Percentiles rank a stretch among this genome's conserved stretches.
phyloP scores from a whole-genome alignment of 1,140 invertebrate genomes.

The Hesperophylax magnus region DNA sequence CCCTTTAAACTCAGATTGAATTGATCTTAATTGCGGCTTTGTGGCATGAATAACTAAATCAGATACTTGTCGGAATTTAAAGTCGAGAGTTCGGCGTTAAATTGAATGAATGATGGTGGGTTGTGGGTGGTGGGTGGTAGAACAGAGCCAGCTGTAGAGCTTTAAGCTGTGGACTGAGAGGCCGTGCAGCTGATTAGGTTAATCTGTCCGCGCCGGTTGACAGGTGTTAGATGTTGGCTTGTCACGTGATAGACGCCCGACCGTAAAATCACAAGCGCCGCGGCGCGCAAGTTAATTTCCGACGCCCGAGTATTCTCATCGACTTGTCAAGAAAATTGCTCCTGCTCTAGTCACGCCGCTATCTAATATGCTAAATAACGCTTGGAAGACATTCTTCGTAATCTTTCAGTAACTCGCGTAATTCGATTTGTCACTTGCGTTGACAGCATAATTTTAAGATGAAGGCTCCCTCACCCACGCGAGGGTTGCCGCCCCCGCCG shows the following conservation, averaged over 20 bases:
- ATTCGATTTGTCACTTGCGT: slow-evolving; percentile 59
- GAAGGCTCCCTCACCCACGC: slow-evolving; percentile 40
- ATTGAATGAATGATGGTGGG: slow-evolving; percentile 22
- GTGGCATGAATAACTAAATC: slow-evolving; percentile 1
- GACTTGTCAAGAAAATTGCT: slow-evolving; percentile 56
- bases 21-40: slow-evolving; percentile 2
- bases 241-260: slow-evolving; percentile 21
- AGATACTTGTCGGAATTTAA: not conserved
- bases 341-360: slow-evolving; percentile 53
- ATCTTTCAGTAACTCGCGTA: slow-evolving; percentile 58
- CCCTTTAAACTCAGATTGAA: not conserved
- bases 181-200: slow-evolving; percentile 39
- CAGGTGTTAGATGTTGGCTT: slow-evolving; percentile 27
- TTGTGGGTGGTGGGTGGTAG: not conserved
- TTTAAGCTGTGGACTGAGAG: not conserved
- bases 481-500: not conserved
- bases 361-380: slow-evolving; percentile 58
- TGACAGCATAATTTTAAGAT: slow-evolving; percentile 59
- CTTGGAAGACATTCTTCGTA: slow-evolving; percentile 58
- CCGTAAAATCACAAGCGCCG: slow-evolving; percentile 23
- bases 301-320: slow-evolving; percentile 26
- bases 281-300: slow-evolving; percentile 31
- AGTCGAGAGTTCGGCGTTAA: slow-evolving; percentile 3
- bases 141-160: not conserved
- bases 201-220: slow-evolving; percentile 19